Evolutionary conservation across 2,113 vertebrate genomes (phyloP).

Genomic region (Pterocles gutturalis): DNA sequence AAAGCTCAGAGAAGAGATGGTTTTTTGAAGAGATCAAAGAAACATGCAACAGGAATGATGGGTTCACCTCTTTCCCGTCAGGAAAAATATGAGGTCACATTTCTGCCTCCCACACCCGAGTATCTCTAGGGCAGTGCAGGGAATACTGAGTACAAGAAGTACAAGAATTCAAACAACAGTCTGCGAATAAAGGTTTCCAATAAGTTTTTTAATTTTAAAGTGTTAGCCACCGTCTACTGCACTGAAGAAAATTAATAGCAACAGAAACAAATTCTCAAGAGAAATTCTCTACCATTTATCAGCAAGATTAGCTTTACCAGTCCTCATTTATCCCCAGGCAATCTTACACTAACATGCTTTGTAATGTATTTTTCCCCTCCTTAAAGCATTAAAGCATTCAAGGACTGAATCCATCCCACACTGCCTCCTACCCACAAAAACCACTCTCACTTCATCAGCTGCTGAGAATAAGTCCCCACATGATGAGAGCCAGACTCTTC

Average conservation of each 20-base stretch:
- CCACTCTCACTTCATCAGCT: neutral
- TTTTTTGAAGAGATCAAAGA: neutral
- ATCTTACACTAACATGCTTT: neutral
- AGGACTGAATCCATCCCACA: neutral
- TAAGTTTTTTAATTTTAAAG: neutral
- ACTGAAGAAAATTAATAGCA: neutral
- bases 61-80: neutral
- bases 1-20: neutral
- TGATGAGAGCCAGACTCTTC: neutral
- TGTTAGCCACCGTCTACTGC: neutral
- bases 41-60: neutral
- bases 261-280: neutral
- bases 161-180: neutral
- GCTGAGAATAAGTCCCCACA: neutral
- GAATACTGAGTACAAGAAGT: neutral
- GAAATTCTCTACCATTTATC: neutral
- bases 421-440: neutral
- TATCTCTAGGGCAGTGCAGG: neutral
- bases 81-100: neutral
- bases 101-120: rapidly evolving
- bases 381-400: neutral
- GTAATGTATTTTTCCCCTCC: neutral
- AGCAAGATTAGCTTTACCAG: neutral
- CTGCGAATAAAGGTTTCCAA: neutral
- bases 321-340: neutral